Base-by-base conservation (phyloP, 2,888 invertebrate species). In the Tupiocoris notatus region DNA sequence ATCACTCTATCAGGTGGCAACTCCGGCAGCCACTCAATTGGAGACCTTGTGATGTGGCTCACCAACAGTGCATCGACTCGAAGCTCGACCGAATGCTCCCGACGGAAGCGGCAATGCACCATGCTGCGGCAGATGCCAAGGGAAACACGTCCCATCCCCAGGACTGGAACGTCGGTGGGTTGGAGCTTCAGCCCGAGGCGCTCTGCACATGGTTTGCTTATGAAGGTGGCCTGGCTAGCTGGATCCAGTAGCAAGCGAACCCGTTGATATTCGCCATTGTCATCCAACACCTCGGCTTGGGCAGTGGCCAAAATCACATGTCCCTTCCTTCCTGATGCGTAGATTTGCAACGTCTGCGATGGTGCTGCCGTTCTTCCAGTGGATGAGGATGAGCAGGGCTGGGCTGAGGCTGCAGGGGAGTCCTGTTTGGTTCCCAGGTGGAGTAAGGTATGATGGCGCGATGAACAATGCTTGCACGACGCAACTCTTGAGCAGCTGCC, bases 51-150 rank as follows among this genome's bases (percentile, higher is more conserved):
- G 1, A 66, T 66, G 21, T 67, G 17, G 16, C 9, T 9, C 16
- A 67, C 67, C 9, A 67, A 39, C 54, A 66, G 20, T 2, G 66
- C 66, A 66, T 66, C 66, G 9, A 54, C 20, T 17, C n/a, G 66
- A 6, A 66, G 21, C 25, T 66, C 66, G 18, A 66, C 20, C 2
- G 54, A 1, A 54, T 54, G 2, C 1, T 7, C 2, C 2, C 21
- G 56, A 16, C 12, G 18, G n/a, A 66, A 66, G 2, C 1, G 3
- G 17, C 66, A 66, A 22, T 25, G 21, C 17, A 66, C 66, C n/a
- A 17, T 1, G 12, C 20, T 25, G 20, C 17, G 17, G 22, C 66
- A 66, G 20, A 66, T 20, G 2, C 66, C 66, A 1, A 39, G n/a
- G 17, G 67, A 21, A 20, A 23, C 23, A 12, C 23, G 66, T 1